Conservation (phyloP, 2,888 invertebrate genomes). For the Epinotia demarniana region DNA sequence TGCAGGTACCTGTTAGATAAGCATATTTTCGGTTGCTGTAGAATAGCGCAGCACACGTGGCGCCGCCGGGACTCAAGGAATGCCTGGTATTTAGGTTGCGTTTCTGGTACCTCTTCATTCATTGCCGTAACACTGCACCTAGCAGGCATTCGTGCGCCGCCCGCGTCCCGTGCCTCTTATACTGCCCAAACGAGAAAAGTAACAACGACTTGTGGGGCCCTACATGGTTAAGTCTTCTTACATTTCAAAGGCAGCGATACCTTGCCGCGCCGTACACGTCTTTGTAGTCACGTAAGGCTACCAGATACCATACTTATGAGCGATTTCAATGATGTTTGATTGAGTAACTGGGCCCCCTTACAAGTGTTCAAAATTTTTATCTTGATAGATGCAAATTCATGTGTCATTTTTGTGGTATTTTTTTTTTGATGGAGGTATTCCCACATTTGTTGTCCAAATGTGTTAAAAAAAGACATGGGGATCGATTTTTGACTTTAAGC, state of each 20-base stretch:
- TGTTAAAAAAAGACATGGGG: background rate
- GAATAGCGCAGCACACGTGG: conserved; percentile 79
- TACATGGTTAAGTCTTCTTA: background rate
- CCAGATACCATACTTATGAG: conserved; percentile 30
- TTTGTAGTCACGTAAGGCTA: conserved; percentile 33
- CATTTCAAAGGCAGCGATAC: conserved; percentile 8
- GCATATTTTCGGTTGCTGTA: conserved; percentile 74
- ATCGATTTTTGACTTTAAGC: no score
- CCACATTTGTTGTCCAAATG: no score
- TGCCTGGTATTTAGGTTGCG: conserved; percentile 83
- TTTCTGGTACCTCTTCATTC: conserved; percentile 83
- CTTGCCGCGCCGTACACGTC: conserved; percentile 19
- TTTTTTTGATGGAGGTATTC: no score
- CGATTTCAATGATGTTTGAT: conserved; percentile 12
- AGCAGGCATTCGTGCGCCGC: conserved; percentile 53
- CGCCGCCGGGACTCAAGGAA: conserved; percentile 75
- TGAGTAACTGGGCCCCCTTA: conserved; percentile 11
- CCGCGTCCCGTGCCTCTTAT: conserved; percentile 47
- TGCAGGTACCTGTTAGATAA: conserved; percentile 67
- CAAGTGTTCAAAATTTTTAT: background rate
- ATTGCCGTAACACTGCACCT: conserved; percentile 80
- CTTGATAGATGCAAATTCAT: background rate
- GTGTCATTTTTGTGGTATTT: background rate
- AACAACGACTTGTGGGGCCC: background rate
- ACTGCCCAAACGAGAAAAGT: conserved; percentile 24